These are phyloP conservation scores for Hydrotaea diabolus DNA, from an alignment of 2,888 invertebrate genomes.

Conservation along the genomic window DNA sequence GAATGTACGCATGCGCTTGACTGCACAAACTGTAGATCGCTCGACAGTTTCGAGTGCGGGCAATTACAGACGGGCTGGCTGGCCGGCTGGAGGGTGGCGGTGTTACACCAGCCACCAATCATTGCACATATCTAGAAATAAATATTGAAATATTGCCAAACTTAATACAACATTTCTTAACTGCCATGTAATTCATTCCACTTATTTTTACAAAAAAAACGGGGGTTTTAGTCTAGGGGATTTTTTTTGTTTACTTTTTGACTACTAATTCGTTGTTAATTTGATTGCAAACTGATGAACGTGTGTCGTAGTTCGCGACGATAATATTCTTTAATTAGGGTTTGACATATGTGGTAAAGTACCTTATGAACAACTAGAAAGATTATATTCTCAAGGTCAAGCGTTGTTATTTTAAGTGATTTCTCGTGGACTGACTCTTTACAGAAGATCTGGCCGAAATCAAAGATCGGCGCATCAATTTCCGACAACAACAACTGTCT, in stretches of 20 bases:
- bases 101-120: neutral
- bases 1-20: conserved; percentile 57
- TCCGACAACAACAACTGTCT: no score
- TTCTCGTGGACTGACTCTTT: no score
- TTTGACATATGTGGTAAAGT: no score
- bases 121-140: neutral
- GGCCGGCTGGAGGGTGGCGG: neutral
- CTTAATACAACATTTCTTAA: neutral
- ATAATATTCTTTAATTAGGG: no score
- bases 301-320: no score
- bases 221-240: neutral
- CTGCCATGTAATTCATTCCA: neutral
- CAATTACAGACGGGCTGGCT: neutral
- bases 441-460: no score
- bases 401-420: no score
- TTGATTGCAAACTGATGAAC: no score
- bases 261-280: no score
- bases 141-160: neutral
- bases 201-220: neutral
- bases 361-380: no score
- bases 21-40: conserved; percentile 34
- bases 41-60: conserved; percentile 49
- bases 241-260: neutral
- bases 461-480: no score
- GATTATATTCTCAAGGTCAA: no score